Base-by-base conservation (phyloP, 1,140 invertebrate genomes). In the Drosophila insularis region DNA sequence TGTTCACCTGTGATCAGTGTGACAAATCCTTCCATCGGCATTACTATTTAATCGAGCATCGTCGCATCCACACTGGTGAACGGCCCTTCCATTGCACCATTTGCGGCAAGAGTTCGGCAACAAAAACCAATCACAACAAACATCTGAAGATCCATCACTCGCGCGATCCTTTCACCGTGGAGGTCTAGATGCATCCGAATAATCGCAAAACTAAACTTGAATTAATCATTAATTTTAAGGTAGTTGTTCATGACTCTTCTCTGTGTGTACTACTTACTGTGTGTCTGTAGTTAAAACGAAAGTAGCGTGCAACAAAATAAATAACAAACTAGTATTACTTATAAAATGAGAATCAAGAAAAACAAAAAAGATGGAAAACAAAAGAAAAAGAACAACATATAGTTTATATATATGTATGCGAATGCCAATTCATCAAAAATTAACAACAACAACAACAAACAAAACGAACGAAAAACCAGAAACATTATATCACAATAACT, bases 91-190 rank as follows among this genome's bases (percentile, higher is more conserved):
- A 95, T 0, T 98, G 97, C 92, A 96, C 96, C 74, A 96, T 97
- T 59, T 98, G 97, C 92, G 96, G 96, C 2, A 97, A 97, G 91
- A 95, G 95, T 11, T 97, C 96, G 27, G 95, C 95, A 74, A 97
- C 96, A 32, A 97, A 97, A 92, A 97, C 96, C 27, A 97, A 97
- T 93, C 96, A 97, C 81, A 97, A 97, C 86, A 97, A 97, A 91
- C 96, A 97, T 90, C 94, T 97, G 40, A 95, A 96, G 90, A 97
- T 97, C 78, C 97, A 97, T 92, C 96, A 97, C 92, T 96, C 96
- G 37, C 93, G 96, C 39, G 96, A 97, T 91, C 95, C 96, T 17
- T 94, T 97, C 64, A 97, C 96, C 74, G 96, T 96, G 6, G 97
- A 97, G 91, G 95, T 95, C 90, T 97, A 95, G 8, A 50, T 37